Evolutionary conservation across 2,797 vertebrate genomes (phyloP).

Genomic region (Microctenopoma stevenorrisi): DNA sequence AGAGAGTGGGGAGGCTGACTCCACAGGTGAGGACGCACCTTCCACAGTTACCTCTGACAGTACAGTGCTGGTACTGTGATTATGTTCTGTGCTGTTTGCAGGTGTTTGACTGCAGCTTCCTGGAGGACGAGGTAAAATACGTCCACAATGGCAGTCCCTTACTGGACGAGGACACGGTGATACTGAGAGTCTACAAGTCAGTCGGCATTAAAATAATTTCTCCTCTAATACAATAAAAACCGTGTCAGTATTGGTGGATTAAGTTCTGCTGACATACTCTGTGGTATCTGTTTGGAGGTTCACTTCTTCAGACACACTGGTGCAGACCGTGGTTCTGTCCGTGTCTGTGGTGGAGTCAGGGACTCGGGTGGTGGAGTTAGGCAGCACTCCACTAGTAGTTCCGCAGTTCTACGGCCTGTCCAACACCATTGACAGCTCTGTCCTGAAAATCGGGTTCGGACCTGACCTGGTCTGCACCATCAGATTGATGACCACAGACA

Average conservation of each 20-base stretch:
- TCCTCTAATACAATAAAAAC: background rate
- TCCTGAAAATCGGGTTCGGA: slow-evolving; percentile 65
- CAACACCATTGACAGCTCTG: slow-evolving; percentile 74
- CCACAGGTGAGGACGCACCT: slow-evolving; percentile 80
- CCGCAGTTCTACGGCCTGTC: slow-evolving; percentile 80
- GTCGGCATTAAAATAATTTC: background rate
- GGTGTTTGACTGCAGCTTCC: slow-evolving; percentile 84
- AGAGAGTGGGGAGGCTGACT: slow-evolving; percentile 79
- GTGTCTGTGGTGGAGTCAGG: slow-evolving; percentile 71
- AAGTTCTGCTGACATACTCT: background rate
- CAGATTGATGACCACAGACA: slow-evolving; percentile 68
- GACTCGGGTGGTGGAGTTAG: slow-evolving; percentile 67
- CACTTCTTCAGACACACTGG: slow-evolving; percentile 77
- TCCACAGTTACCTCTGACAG: background rate
- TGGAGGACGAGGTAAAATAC: slow-evolving; percentile 77
- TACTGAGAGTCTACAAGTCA: slow-evolving; percentile 81
- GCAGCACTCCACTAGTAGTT: slow-evolving; percentile 77
- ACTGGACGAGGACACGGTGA: slow-evolving; percentile 77
- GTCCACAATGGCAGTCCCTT: slow-evolving; percentile 78
- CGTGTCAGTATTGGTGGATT: too few species aligned
- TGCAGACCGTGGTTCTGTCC: slow-evolving; percentile 76
- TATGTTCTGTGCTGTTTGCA: slow-evolving; percentile 39
- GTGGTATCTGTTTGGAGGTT: slow-evolving; percentile 75
- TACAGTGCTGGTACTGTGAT: too few species aligned
- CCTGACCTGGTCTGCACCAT: slow-evolving; percentile 67